Percentiles rank a stretch among this genome's conserved stretches.
Evolutionary conservation across 2,888 invertebrate species (phyloP).

Genomic region (Lepidochrysops patricia): DNA sequence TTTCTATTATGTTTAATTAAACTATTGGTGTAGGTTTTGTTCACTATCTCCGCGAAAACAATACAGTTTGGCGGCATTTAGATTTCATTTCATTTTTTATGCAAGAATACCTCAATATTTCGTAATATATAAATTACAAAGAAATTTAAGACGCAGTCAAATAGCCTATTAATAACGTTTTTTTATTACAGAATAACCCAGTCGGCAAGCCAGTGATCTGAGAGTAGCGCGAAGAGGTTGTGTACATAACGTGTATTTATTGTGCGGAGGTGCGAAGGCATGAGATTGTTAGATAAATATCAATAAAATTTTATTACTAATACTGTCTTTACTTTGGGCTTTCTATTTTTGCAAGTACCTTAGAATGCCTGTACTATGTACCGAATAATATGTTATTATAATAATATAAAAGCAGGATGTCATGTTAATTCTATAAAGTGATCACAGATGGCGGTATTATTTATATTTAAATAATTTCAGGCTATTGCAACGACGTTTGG

Average conservation of each 20-base stretch:
- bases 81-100: too few species aligned
- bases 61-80: too few species aligned
- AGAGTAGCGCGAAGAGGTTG: not conserved
- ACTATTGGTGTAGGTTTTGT: too few species aligned
- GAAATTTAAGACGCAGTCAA: not conserved
- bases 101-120: too few species aligned
- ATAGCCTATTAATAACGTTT: not conserved
- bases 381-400: too few species aligned
- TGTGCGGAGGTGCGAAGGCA: not conserved
- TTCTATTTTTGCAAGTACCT: too few species aligned
- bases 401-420: too few species aligned
- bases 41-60: too few species aligned
- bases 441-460: not conserved
- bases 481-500: too few species aligned
- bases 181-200: slow-evolving; percentile 42
- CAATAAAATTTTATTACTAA: not conserved
- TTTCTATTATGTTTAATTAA: too few species aligned
- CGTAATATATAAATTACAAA: too few species aligned
- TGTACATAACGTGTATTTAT: slow-evolving; percentile 15
- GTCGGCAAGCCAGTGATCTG: slow-evolving; percentile 30
- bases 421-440: not conserved
- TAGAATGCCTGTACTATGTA: not conserved
- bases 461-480: too few species aligned
- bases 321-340: not conserved
- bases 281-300: slow-evolving; percentile 9